phyloP scores from a whole-genome alignment of 2,888 invertebrate genomes.

The Caenorhabditis becei region DNA sequence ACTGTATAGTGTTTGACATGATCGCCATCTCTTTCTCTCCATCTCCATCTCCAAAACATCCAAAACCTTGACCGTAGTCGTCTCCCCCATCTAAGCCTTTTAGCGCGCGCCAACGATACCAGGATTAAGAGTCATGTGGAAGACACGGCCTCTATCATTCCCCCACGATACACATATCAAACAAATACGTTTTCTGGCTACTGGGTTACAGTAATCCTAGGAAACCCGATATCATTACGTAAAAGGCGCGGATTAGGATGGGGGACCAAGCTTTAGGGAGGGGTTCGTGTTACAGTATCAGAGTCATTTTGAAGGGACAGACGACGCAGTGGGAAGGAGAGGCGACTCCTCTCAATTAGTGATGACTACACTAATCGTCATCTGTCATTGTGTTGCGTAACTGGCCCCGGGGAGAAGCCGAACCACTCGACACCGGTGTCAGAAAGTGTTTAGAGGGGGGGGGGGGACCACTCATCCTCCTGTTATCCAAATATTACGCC shows the following conservation, averaged over 20 bases:
- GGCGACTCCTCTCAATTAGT: slow-evolving; percentile 13
- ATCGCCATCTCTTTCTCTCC: not conserved
- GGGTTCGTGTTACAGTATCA: slow-evolving; percentile 50
- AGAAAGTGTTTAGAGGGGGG: slow-evolving; percentile 25
- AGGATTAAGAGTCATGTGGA: slow-evolving; percentile 54
- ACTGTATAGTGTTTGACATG: too few species aligned
- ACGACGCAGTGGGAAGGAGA: slow-evolving; percentile 33
- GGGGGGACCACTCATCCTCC: slow-evolving; percentile 40
- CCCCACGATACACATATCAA: slow-evolving; percentile 42
- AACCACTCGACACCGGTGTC: slow-evolving; percentile 73
- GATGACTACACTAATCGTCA: slow-evolving; percentile 37
- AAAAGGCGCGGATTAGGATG: slow-evolving; percentile 51
- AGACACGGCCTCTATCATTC: slow-evolving; percentile 45
- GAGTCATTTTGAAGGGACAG: slow-evolving; percentile 26
- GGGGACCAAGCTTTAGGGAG: not conserved
- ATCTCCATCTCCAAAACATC: not conserved
- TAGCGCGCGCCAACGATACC: slow-evolving; percentile 58
- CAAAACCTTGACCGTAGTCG: slow-evolving; percentile 49
- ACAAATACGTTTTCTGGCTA: slow-evolving; percentile 6
- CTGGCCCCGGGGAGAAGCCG: slow-evolving; percentile 23
- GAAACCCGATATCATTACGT: slow-evolving; percentile 55
- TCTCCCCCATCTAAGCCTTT: slow-evolving; percentile 42
- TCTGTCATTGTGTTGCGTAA: slow-evolving; percentile 55
- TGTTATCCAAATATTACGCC: slow-evolving; percentile 66
- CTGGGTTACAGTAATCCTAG: slow-evolving; percentile 48